These are phyloP conservation scores for Schizopygopsis pylzovi DNA, from an alignment of 2,797 vertebrate genomes.

Conservation along the genomic window DNA sequence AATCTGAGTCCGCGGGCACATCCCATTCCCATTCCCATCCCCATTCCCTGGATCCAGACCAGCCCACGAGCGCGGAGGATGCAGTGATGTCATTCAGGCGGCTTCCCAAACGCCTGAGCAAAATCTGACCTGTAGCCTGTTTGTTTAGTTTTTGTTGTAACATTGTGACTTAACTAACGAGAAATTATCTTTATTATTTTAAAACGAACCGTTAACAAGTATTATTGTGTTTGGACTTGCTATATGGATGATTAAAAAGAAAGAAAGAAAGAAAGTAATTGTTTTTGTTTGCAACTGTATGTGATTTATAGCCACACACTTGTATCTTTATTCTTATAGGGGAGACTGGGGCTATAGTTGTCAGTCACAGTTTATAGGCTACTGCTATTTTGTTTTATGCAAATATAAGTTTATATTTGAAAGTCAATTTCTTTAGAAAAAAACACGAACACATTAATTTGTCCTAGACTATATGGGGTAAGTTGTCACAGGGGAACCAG, in stretches of 20 bases:
- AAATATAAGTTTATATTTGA: neutral
- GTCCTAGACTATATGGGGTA: neutral
- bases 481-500: neutral
- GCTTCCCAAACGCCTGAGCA: conserved; percentile 49
- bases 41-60: neutral
- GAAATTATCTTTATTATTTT: too few species aligned
- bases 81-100: conserved; percentile 56
- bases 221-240: neutral
- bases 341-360: neutral
- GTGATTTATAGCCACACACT: neutral
- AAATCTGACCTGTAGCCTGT: neutral
- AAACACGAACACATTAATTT: neutral
- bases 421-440: neutral
- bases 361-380: neutral
- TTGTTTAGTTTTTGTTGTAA: neutral
- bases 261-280: too few species aligned
- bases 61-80: neutral
- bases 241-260: neutral
- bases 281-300: neutral
- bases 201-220: neutral
- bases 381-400: neutral
- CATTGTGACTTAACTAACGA: neutral
- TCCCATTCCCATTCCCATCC: conserved; percentile 3
- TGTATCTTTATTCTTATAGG: neutral
- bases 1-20: conserved; percentile 1